phyloP scores from a whole-genome alignment of 2,113 vertebrate genomes.

The Naja naja region DNA sequence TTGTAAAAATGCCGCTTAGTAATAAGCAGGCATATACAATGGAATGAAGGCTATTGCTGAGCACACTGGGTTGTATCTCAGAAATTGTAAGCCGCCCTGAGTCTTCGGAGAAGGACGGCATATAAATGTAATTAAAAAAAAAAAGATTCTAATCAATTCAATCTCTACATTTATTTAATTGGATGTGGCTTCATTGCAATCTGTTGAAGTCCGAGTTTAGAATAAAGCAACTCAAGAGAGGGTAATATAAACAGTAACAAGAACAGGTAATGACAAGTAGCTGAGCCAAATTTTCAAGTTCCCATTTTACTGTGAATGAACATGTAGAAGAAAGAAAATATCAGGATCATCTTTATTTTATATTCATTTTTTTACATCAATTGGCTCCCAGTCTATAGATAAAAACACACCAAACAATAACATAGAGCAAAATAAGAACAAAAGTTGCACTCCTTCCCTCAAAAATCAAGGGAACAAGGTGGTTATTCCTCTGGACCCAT shows the following conservation, averaged over 20 bases:
- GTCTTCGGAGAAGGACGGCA: no score
- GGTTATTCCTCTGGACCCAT: neutral
- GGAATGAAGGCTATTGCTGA: no score
- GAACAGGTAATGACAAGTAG: neutral
- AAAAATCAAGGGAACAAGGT: neutral
- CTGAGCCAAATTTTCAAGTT: neutral
- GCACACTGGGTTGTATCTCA: no score
- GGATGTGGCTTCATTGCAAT: neutral
- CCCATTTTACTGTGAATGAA: neutral
- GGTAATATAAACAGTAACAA: neutral
- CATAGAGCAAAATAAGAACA: neutral
- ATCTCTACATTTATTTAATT: neutral
- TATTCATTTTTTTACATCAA: neutral
- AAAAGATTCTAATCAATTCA: neutral
- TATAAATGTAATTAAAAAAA: no score
- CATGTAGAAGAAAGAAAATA: neutral
- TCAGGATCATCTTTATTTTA: neutral
- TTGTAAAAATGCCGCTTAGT: no score
- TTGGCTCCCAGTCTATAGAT: neutral
- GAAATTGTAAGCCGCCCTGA: no score
- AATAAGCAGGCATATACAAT: no score
- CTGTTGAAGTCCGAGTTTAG: neutral
- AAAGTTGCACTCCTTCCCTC: neutral
- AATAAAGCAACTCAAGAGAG: neutral
- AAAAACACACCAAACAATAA: neutral